Percentiles rank a stretch among this genome's conserved stretches.
These are phyloP conservation scores for Etheostoma nigrum DNA, from an alignment of 2,797 vertebrate species.

Conservation along the genomic window DNA sequence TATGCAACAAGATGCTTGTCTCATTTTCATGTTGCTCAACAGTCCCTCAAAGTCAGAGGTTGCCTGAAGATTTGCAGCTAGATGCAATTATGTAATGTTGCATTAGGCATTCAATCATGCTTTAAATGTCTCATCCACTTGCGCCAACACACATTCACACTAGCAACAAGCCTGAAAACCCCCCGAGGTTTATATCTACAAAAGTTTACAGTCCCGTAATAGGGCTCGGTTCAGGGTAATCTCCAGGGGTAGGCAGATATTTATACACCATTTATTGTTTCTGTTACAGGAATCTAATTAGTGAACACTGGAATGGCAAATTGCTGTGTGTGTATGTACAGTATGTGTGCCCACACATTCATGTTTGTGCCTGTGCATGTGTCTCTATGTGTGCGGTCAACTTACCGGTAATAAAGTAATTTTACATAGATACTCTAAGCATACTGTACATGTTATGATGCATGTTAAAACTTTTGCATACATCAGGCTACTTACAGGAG, in stretches of 20 bases:
- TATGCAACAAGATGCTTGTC: conserved; percentile 31
- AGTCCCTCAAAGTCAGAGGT: conserved; percentile 39
- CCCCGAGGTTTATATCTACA: conserved; percentile 66
- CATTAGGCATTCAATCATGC: conserved; percentile 74
- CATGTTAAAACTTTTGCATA: conserved; percentile 8
- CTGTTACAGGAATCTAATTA: conserved; percentile 59
- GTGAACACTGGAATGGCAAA: conserved; percentile 42
- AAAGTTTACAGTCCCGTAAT: conserved; percentile 62
- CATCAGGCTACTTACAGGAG: conserved; percentile 62
- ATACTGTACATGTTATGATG: not conserved
- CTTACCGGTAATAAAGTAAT: not conserved
- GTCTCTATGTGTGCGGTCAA: not conserved
- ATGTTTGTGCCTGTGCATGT: conserved; percentile 8
- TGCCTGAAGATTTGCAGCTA: conserved; percentile 55
- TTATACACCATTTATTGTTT: conserved; percentile 60
- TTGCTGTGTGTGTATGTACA: conserved; percentile 12
- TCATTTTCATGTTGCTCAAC: conserved; percentile 39
- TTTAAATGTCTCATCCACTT: conserved; percentile 70
- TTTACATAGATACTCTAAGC: not conserved
- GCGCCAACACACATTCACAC: conserved; percentile 45
- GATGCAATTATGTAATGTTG: conserved; percentile 67
- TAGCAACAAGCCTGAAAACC: conserved; percentile 36
- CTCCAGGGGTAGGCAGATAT: conserved; percentile 50
- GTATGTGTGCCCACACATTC: not conserved
- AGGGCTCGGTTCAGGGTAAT: conserved; percentile 62